Evolutionary conservation across 2,888 invertebrate species (phyloP).

Genomic region (Dendrolimus pini): DNA sequence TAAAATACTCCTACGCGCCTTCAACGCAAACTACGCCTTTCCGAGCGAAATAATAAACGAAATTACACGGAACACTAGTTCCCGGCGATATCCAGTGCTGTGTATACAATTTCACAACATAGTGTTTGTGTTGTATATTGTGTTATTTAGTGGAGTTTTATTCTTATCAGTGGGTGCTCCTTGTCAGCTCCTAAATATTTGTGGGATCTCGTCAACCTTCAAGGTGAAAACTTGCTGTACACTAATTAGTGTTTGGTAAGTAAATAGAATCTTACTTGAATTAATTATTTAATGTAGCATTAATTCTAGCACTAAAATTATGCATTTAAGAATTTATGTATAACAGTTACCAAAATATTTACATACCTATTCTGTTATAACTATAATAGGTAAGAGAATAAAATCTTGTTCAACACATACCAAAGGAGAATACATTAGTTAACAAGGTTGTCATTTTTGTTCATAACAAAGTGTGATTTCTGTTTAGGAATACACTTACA

Average conservation of each 20-base stretch:
- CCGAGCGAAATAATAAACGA: conserved; percentile 39
- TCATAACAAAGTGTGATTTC: too few species aligned
- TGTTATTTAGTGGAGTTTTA: too few species aligned
- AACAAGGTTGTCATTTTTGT: too few species aligned
- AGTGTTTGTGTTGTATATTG: too few species aligned
- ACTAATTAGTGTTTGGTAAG: neutral
- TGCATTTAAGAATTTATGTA: too few species aligned
- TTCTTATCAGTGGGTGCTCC: too few species aligned
- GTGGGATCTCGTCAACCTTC: neutral
- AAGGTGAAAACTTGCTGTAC: neutral
- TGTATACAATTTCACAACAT: neutral
- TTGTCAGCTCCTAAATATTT: neutral
- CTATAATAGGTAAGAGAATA: too few species aligned
- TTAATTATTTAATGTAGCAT: neutral
- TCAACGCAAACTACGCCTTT: conserved; percentile 36
- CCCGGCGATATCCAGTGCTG: conserved; percentile 7
- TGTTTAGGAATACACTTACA: too few species aligned
- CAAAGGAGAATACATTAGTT: too few species aligned
- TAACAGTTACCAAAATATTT: too few species aligned
- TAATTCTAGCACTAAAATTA: neutral
- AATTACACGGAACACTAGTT: conserved; percentile 33
- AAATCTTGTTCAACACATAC: too few species aligned
- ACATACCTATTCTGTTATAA: too few species aligned
- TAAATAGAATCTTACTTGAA: neutral
- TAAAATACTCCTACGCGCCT: conserved; percentile 64